Conservation (phyloP, 2,797 vertebrate genomes). For the Cephalopachus bancanus region DNA sequence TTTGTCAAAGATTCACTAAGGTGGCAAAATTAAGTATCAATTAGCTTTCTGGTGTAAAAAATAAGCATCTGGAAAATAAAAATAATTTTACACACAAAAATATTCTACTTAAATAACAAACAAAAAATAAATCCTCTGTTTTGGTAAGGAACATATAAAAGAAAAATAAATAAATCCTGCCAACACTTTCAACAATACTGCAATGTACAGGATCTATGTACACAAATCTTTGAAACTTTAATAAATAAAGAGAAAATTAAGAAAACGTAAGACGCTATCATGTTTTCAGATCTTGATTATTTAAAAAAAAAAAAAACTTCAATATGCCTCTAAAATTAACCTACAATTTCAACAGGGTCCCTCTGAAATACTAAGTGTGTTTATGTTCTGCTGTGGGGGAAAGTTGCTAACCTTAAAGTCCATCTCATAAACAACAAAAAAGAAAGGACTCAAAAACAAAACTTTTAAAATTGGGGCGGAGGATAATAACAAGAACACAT, state of each 20-base stretch:
- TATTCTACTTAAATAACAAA: background rate
- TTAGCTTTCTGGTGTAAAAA: background rate
- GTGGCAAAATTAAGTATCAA: background rate
- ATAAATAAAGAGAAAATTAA: constrained; percentile 7
- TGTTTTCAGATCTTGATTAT: background rate
- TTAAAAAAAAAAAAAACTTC: background rate
- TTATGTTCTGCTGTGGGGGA: background rate
- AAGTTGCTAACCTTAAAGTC: background rate
- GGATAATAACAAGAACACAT: background rate
- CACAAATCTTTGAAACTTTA: constrained; percentile 21
- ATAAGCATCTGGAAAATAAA: constrained; percentile 14
- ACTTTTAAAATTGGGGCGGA: background rate
- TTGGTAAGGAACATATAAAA: too few species aligned
- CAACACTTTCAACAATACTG: background rate
- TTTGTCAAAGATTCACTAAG: background rate
- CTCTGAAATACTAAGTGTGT: background rate
- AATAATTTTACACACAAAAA: background rate
- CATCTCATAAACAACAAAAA: background rate
- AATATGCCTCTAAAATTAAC: background rate
- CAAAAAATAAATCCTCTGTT: constrained; percentile 14
- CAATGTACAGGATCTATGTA: background rate
- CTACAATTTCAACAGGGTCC: background rate
- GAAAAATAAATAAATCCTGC: constrained; percentile 49
- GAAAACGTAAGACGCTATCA: background rate
- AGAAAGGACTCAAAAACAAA: background rate